These are phyloP conservation scores for Zoanthus sociatus DNA, from an alignment of 92 coral and sea anemone genomes.

Conservation along the genomic window DNA sequence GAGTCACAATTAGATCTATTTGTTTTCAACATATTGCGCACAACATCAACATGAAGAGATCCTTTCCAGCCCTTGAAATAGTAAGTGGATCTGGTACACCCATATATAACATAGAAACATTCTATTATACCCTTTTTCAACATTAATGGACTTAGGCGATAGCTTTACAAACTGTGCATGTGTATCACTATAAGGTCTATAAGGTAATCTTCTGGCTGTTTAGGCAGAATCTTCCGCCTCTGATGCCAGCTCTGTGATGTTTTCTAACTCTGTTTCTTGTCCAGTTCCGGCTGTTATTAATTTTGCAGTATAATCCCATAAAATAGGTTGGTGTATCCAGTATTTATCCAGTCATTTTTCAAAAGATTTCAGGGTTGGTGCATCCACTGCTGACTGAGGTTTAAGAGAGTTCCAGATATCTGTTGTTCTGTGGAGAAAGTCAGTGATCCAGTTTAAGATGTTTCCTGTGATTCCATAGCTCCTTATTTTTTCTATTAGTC, in stretches of 20 bases:
- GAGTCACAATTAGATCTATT: neutral
- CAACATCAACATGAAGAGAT: conserved; percentile 30
- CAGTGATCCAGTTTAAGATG: conserved; percentile 22
- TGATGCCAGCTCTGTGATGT: conserved; percentile 26
- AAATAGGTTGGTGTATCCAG: conserved; percentile 27
- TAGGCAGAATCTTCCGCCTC: conserved; percentile 24
- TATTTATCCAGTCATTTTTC: conserved; percentile 23
- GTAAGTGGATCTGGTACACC: conserved; percentile 36
- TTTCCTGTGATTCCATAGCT: conserved; percentile 27
- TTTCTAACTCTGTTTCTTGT: conserved; percentile 26
- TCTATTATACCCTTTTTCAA: conserved; percentile 27
- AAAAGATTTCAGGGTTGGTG: conserved; percentile 22
- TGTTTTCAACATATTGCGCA: conserved; percentile 24
- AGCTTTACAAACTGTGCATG: conserved; percentile 17
- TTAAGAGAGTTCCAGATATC: conserved; percentile 21
- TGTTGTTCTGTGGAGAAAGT: conserved; percentile 24
- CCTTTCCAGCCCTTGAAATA: conserved; percentile 32
- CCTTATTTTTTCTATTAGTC: conserved; percentile 23
- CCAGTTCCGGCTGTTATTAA: conserved; percentile 26
- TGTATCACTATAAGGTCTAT: conserved; percentile 17
- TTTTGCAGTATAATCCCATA: conserved; percentile 23
- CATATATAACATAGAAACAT: conserved; percentile 26
- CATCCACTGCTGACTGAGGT: conserved; percentile 11
- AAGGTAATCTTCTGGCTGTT: conserved; percentile 25
- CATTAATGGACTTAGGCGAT: conserved; percentile 10